Conservation (phyloP, 2,113 vertebrate genomes). For the Oreochromis spilurus region DNA sequence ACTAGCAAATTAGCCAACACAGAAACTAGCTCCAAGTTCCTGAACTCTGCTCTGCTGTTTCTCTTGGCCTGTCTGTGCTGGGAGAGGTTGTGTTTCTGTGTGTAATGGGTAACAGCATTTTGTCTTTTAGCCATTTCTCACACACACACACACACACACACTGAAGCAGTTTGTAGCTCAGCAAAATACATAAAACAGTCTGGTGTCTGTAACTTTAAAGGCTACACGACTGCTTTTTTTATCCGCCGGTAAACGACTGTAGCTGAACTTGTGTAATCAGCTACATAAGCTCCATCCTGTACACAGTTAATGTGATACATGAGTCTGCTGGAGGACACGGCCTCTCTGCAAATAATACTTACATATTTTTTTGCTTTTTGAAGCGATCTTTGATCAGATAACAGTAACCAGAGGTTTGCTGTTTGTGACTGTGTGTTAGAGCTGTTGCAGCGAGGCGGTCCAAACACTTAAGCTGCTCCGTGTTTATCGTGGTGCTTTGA, state of each 20-base stretch:
- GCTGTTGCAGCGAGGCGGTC: background rate
- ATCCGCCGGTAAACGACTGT: background rate
- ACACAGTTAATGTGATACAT: background rate
- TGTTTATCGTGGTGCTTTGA: slow-evolving; percentile 11
- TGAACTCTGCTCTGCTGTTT: slow-evolving; percentile 61
- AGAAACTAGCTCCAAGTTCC: slow-evolving; percentile 69
- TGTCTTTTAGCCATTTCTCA: background rate
- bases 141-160: background rate
- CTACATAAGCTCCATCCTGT: background rate
- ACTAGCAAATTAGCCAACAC: slow-evolving; percentile 85
- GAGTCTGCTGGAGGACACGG: background rate
- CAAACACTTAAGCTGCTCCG: slow-evolving; percentile 1
- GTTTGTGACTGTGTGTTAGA: background rate
- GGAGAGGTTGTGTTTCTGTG: slow-evolving; percentile 7
- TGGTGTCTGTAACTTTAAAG: background rate
- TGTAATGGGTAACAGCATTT: background rate
- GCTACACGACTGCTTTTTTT: background rate
- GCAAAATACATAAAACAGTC: background rate
- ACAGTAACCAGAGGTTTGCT: background rate
- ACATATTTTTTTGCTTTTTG: slow-evolving; percentile 4
- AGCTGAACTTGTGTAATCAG: background rate
- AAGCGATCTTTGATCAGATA: background rate
- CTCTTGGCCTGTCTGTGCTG: slow-evolving; percentile 39
- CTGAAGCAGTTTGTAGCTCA: background rate
- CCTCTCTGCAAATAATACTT: slow-evolving; percentile 4